Evolutionary conservation across 2,888 invertebrate species (phyloP), one percentile per base, ranked within the genome.

Genomic region (Oxyteleia sp.): DNA sequence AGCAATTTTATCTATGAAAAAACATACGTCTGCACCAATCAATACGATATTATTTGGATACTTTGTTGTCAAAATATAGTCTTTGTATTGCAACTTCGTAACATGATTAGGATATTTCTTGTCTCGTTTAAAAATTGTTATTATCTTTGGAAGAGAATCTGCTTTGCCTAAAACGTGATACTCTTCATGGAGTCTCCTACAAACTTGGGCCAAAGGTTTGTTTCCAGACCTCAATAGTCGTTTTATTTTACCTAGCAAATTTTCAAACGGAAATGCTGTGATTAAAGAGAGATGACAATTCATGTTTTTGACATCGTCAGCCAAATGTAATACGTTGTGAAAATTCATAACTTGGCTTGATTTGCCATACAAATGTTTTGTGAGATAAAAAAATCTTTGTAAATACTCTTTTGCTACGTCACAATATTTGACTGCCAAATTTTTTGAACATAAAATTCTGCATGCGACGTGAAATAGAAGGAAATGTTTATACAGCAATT

Each of bases 201-300:
- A 53, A 11, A 53, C 5, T 16, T 53, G 53, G n/a, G 26, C 8
- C 16, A 53, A 13, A 18, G 71, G 61, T 16, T 35, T 45, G 51
- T 72, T 57, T 10, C 57, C n/a, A n/a, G n/a, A n/a, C n/a, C n/a
- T n/a, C n/a, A n/a, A n/a, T n/a, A n/a, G n/a, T n/a, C n/a, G n/a
- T n/a, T n/a, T n/a, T n/a, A n/a, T n/a, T n/a, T n/a, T n/a, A n/a
- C 41, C 43, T 3, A 68, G 26, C 23, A 68, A 23, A 18, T 38
- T 68, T 41, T 68, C 68, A 43, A 68, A 68, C n/a, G 53, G 51
- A 23, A 68, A 68, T 4, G 68, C 68, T 11, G 68, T 68, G 5
- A 53, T 51, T 10, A 26, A 18, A 49, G 38, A 49, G 23, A 61
- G n/a, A 13, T 13, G 18, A 53, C 51, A 51, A 11, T 29, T 51